These are phyloP conservation scores for Archocentrus centrarchus DNA, from an alignment of 2,113 vertebrate species.

Conservation along the genomic window DNA sequence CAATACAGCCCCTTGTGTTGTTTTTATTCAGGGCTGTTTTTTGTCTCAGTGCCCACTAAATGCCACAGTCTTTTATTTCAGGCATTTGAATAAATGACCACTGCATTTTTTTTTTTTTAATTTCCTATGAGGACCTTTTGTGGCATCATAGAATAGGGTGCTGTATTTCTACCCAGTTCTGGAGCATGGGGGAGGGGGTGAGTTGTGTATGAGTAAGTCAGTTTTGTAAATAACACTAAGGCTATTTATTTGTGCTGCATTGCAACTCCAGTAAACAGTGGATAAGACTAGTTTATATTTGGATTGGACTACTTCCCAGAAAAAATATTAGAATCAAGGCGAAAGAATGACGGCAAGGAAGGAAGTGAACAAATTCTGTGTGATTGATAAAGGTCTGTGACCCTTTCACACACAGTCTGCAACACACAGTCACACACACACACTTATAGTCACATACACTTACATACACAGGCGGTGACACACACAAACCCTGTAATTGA, in stretches of 20 bases:
- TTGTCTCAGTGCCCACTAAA: not conserved
- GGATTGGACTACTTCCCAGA: constrained; percentile 61
- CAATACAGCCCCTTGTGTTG: not conserved
- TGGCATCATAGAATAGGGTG: not conserved
- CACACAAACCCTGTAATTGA: constrained; percentile 70
- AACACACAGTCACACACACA: constrained; percentile 32
- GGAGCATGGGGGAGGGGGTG: not conserved
- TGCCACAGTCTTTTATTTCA: not conserved
- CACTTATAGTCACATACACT: constrained; percentile 39
- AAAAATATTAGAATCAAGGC: constrained; percentile 22
- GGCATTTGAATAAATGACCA: not conserved
- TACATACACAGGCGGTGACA: constrained; percentile 46
- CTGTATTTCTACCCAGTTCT: not conserved
- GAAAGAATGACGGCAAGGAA: constrained; percentile 27
- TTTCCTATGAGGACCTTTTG: no score
- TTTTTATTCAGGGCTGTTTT: not conserved
- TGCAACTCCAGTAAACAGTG: constrained; percentile 75
- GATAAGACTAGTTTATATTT: constrained; percentile 71
- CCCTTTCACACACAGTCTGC: constrained; percentile 49
- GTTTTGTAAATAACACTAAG: constrained; percentile 68
- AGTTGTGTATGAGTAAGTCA: constrained; percentile 42
- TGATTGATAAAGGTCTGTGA: constrained; percentile 66
- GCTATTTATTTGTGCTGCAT: constrained; percentile 75
- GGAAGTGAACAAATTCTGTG: constrained; percentile 45
- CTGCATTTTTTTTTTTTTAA: not conserved